Percentiles rank a stretch among this genome's conserved stretches.
These are phyloP conservation scores for Bombus picipes DNA, from an alignment of 1,140 invertebrate species.

Conservation along the genomic window DNA sequence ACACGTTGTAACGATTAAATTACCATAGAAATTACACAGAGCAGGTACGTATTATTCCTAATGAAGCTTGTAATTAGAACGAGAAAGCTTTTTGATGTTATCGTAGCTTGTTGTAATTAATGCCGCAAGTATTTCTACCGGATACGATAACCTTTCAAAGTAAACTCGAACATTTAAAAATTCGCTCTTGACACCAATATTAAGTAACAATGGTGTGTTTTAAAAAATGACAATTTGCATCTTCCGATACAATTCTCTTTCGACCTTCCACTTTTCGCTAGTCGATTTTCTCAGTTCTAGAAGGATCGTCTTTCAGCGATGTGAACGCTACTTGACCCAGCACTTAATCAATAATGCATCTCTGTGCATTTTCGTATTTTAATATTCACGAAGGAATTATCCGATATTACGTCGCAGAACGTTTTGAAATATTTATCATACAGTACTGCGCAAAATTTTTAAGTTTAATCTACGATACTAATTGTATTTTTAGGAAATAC, in stretches of 20 bases:
- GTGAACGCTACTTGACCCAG: neutral
- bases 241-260: too few relatives aligned
- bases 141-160: neutral
- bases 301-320: neutral
- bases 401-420: neutral
- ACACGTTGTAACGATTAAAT: neutral
- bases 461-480: too few relatives aligned
- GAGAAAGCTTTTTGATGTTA: neutral
- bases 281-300: neutral
- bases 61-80: neutral
- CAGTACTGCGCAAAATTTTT: too few relatives aligned
- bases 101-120: too few relatives aligned
- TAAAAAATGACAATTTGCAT: too few relatives aligned
- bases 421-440: neutral
- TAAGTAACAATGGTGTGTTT: neutral
- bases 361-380: neutral
- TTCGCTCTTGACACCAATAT: neutral
- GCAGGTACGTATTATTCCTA: neutral
- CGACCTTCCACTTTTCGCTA: too few relatives aligned
- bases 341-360: slow-evolving; percentile 6
- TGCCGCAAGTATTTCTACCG: neutral
- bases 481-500: neutral
- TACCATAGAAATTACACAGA: neutral
- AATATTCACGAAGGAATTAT: neutral
- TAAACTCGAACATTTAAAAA: neutral